Evolutionary conservation across 2,113 vertebrate species (phyloP), one percentile per base, ranked within the genome.

Genomic region (Lynx canadensis): DNA sequence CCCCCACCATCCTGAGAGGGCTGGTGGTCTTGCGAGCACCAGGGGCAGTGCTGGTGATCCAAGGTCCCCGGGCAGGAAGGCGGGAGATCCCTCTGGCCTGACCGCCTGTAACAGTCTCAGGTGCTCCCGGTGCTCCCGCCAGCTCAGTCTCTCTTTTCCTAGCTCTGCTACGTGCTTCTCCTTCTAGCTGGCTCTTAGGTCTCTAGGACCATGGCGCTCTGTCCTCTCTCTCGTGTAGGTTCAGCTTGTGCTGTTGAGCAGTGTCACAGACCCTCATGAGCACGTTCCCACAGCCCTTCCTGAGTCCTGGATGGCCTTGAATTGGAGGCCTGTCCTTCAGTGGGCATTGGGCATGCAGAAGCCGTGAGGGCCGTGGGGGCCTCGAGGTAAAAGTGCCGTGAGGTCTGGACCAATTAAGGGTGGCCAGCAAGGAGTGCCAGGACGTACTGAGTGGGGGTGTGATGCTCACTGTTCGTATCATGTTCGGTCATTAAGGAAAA

Each of bases 381-480:
- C 52, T 4, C 6, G 4, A 4, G 4, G 14, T 31, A 45, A 18
- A 48, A 57, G 60, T 13, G 7, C 82, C 23, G 0, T 0, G n/a
- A 83, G 4, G n/a, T 5, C 73, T 36, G 9, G 27, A 50, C 63
- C 1, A 0, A 31, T n/a, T 3, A 0, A 5, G 9, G 8, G 11
- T 3, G 0, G 7, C 1, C 33, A 3, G 36, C 14, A 0, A 21
- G 10, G 69, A 29, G 21, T 14, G 3, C 45, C 9, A 13, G 7
- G 48, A 76, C 8, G 13, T 11, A 16, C 52, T 1, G 0, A 4
- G 7, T 33, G 66, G 76, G 60, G 21, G 18, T 1, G 3, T 19
- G 33, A 19, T 1, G 4, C 7, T 29, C 16, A 5, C 27, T n/a
- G 5, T 11, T 41, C 9, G 5, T 13, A 29, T 33, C 27, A 18